Evolutionary conservation across 2,113 vertebrate species (phyloP).

Genomic region (Calonectris borealis): DNA sequence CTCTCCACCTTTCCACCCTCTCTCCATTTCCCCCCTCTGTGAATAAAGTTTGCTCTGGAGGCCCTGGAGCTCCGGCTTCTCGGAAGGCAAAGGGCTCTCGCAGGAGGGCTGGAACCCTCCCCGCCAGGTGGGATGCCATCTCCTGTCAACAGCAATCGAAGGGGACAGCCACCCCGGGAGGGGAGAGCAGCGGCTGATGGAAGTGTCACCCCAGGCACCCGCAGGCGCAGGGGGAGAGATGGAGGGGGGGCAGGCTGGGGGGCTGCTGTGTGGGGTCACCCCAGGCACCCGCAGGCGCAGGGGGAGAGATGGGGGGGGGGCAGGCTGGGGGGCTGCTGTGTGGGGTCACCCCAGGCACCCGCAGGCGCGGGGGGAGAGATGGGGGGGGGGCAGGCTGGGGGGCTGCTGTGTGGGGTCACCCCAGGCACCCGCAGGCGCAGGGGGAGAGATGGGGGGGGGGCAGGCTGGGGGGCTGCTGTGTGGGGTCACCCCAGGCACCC

Average conservation of each 20-base stretch:
- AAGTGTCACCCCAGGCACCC: accelerated
- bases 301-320: too few relatives aligned
- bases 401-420: too few relatives aligned
- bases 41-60: neutral
- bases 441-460: neutral
- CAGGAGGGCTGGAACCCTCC: neutral
- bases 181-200: neutral
- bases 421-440: accelerated
- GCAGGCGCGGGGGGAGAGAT: too few relatives aligned
- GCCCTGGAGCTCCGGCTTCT: neutral
- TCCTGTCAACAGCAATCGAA: neutral
- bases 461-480: neutral
- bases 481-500: neutral
- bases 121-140: neutral
- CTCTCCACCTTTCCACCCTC: neutral
- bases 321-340: too few relatives aligned
- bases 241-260: neutral
- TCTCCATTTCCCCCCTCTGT: neutral
- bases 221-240: neutral
- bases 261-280: neutral
- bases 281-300: too few relatives aligned
- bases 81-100: neutral
- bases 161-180: neutral
- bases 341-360: neutral
- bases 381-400: too few relatives aligned